Evolutionary conservation across 2,113 vertebrate species (phyloP), one percentile per base, ranked within the genome.

Genomic region (Caloenas nicobarica): DNA sequence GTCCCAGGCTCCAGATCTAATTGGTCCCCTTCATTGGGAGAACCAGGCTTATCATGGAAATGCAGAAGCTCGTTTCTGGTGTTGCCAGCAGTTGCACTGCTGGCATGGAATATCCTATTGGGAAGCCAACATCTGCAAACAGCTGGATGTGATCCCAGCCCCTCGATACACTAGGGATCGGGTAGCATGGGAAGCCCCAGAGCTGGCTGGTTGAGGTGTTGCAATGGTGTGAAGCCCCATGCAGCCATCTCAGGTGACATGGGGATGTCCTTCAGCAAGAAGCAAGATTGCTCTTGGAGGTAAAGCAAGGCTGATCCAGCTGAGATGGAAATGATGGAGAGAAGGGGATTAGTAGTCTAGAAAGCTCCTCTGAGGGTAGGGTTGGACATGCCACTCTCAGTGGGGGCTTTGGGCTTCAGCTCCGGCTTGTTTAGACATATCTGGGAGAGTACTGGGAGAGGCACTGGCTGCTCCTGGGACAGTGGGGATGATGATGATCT

Each of bases 81-180:
- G 61, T 54, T 83, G 62, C 69, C 0, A 0, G 36, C 58, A 42
- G 60, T 11, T 34, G 26, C 38, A 7, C 31, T 54, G 71, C 60
- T 71, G 88, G 38, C 34, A 3, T 24, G 76, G 79, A 83, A 42
- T 54, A 31, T 74, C 29, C 34, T 51, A 0, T 28, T 66, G 86
- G 80, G 60, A 94, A 91, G 33, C n/a, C 42, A 85, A 33, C 70
- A 89, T 46, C 92, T 94, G 81, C 58, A 48, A 82, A 72, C 36
- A 88, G 36, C 80, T 88, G 53, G 38, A 34, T 93, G 82, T 15
- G 54, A 82, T 80, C 77, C 60, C 64, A 86, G 2, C 8, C 19
- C 34, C 40, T 54, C 2, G 0, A 6, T 34, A 25, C 10, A 3
- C 46, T 34, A n/a, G 9, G 33, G 36, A 28, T 9, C 16, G 16